Conservation (phyloP, 2,113 vertebrate genomes). For the Lutjanus erythropterus region DNA sequence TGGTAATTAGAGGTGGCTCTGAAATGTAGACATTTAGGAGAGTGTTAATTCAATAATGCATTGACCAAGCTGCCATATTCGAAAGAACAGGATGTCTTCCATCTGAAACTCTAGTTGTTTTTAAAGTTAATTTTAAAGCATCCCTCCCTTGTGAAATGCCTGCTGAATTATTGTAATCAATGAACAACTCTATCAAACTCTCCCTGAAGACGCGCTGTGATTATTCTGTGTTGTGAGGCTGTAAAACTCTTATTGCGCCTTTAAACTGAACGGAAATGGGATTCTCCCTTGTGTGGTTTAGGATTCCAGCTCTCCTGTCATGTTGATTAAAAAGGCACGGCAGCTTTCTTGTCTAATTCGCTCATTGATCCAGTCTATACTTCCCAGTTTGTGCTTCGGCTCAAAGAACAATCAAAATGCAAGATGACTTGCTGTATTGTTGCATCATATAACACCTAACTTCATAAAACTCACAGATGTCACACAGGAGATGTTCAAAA, state of each 20-base stretch:
- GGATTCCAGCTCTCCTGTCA: neutral
- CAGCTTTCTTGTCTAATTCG: neutral
- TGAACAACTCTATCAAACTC: neutral
- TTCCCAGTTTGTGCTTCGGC: neutral
- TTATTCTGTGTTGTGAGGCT: neutral
- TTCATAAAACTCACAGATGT: conserved; percentile 11
- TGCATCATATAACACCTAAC: neutral
- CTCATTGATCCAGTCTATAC: neutral
- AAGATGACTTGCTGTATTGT: neutral
- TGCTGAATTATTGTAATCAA: conserved; percentile 6
- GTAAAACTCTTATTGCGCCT: conserved; percentile 14
- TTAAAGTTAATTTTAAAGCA: neutral
- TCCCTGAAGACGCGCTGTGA: neutral
- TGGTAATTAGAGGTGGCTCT: too few relatives aligned
- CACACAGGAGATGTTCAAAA: conserved; percentile 5
- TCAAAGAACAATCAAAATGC: conserved; percentile 30
- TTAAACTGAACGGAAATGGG: conserved; percentile 14
- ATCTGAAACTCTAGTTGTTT: neutral
- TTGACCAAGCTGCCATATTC: too few relatives aligned
- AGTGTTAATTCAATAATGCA: too few relatives aligned
- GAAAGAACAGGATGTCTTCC: too few relatives aligned
- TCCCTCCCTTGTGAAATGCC: neutral
- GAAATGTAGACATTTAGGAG: too few relatives aligned
- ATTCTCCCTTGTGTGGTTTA: conserved; percentile 1
- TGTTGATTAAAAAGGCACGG: conserved; percentile 4